Evolutionary conservation across 1,140 invertebrate genomes (phyloP).

Genomic region (Drosophila watanabei): DNA sequence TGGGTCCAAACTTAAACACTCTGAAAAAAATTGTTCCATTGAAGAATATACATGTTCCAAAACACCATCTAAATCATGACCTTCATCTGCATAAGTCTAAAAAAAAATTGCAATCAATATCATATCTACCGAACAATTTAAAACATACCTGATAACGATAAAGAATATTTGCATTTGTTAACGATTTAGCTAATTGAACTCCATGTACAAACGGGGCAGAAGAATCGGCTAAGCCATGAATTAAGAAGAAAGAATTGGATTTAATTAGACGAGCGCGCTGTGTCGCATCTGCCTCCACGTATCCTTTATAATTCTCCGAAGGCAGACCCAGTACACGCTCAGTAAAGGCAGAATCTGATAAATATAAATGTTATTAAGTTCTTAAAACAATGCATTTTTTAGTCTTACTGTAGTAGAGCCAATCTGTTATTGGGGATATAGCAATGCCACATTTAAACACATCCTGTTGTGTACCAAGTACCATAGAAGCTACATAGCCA

Average conservation of each 20-base stretch:
- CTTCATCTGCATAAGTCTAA: constrained; percentile 94
- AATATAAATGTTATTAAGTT: background rate
- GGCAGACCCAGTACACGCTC: constrained; percentile 96
- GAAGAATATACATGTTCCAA: constrained; percentile 93
- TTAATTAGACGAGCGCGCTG: constrained; percentile 94
- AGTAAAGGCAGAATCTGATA: constrained; percentile 96
- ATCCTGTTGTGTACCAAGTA: constrained; percentile 93
- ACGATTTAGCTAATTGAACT: constrained; percentile 93
- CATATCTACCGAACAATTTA: background rate
- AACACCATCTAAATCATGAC: constrained; percentile 91
- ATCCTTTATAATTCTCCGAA: constrained; percentile 95
- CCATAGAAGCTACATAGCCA: constrained; percentile 96
- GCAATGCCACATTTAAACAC: constrained; percentile 96
- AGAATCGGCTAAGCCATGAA: constrained; percentile 95
- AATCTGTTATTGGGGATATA: constrained; percentile 97
- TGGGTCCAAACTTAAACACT: constrained; percentile 93
- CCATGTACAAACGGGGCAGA: constrained; percentile 97
- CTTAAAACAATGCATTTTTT: background rate
- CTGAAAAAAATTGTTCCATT: constrained; percentile 94
- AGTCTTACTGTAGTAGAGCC: constrained; percentile 96
- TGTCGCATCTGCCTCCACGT: constrained; percentile 96
- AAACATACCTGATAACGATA: constrained; percentile 95
- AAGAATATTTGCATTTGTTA: constrained; percentile 94
- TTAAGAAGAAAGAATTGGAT: constrained; percentile 93
- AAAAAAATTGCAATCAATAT: background rate